Percentiles rank a stretch among this genome's conserved stretches.
Conservation (phyloP, 2,888 invertebrate species). For the Stomorhina lunata region DNA sequence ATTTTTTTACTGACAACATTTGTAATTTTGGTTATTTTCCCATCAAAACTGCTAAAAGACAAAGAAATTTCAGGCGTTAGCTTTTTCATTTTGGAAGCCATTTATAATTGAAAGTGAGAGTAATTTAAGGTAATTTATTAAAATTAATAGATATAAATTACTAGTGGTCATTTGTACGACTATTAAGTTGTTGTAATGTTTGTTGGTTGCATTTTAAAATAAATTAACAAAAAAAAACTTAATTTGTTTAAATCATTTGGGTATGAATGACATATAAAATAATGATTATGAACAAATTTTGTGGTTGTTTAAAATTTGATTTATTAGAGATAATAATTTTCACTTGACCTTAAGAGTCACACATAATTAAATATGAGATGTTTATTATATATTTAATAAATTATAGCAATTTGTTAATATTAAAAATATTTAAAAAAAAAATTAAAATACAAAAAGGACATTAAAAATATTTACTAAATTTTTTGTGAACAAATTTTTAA, state of each 20-base stretch:
- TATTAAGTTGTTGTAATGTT: no score
- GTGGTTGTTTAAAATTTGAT: neutral
- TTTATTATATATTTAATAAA: neutral
- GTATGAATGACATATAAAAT: neutral
- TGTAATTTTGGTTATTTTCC: neutral
- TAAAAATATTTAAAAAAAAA: no score
- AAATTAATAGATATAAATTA: conserved; percentile 50
- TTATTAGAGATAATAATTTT: neutral
- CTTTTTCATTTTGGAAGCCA: neutral
- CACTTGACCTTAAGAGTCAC: neutral
- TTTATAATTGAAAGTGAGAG: conserved; percentile 60
- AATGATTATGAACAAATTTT: neutral
- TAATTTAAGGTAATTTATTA: conserved; percentile 57
- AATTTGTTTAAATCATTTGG: neutral
- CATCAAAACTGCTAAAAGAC: conserved; percentile 1
- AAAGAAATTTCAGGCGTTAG: conserved; percentile 21
- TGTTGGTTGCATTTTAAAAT: neutral
- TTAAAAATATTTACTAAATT: no score
- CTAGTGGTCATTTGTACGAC: neutral
- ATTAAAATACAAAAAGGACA: no score
- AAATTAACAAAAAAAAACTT: neutral
- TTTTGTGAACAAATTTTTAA: no score
- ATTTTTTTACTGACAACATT: conserved; percentile 4
- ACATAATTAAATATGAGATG: neutral
- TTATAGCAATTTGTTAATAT: no score